Conservation (phyloP, 2,888 invertebrate genomes). For the Ceratothoa steindachneri region DNA sequence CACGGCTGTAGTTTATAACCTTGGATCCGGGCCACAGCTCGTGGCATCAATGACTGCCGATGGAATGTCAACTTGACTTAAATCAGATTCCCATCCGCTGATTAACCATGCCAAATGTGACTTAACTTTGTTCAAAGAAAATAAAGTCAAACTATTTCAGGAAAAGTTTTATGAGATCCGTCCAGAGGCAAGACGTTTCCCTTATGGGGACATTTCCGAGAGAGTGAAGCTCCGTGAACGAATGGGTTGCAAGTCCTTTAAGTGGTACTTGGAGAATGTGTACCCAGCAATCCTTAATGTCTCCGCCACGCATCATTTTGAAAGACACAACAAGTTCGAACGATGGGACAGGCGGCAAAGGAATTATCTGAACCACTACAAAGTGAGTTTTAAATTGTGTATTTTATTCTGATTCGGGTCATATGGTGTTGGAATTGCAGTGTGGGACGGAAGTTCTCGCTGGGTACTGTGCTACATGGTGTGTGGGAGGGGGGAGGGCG, state of each 20-base stretch:
- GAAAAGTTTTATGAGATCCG: slow-evolving; percentile 69
- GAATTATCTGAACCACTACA: slow-evolving; percentile 52
- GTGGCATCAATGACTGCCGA: no score
- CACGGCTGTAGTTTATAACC: no score
- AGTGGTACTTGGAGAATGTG: slow-evolving; percentile 80
- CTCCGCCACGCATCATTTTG: slow-evolving; percentile 16
- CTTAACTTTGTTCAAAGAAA: no score
- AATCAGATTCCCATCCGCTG: no score
- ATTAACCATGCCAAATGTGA: no score
- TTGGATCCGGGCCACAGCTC: no score
- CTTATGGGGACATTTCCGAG: slow-evolving; percentile 75
- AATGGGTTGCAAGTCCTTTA: slow-evolving; percentile 75
- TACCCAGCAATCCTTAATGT: slow-evolving; percentile 62
- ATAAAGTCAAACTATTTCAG: no score
- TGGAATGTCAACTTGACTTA: no score
- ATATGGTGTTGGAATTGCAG: background rate
- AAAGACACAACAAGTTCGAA: slow-evolving; percentile 62
- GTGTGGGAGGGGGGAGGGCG: no score
- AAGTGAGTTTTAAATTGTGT: slow-evolving; percentile 49
- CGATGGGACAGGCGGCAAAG: slow-evolving; percentile 71
- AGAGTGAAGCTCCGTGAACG: slow-evolving; percentile 66
- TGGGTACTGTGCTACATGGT: no score
- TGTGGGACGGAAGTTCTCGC: no score
- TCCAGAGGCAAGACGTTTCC: slow-evolving; percentile 57
- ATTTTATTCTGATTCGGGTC: background rate